Base-by-base conservation (phyloP, 2,888 invertebrate species). In the Melipona bicolor region DNA sequence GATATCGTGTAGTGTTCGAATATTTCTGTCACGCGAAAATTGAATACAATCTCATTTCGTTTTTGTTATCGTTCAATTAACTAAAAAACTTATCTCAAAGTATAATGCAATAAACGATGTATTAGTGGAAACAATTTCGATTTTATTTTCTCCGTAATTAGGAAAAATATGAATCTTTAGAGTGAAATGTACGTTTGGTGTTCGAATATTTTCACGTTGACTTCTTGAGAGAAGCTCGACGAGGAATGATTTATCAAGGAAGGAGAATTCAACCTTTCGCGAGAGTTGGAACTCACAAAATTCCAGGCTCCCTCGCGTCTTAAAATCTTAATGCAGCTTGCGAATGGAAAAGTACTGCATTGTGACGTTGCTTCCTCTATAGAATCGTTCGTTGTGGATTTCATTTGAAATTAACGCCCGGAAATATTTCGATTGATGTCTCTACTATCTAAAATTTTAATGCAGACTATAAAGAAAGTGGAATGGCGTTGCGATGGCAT, bases 181-280 rank as follows among this genome's bases (percentile, higher is more conserved):
- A 43, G 43, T 9, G 43, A 11, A 43, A 43, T 43, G 43, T 43
- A 43, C 43, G 43, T 43, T 43, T 9, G 11, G 11, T 11, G 43
- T 43, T 9, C 43, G 43, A 11, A 43, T 43, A 43, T 43, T 43
- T 43, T 43, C 9, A 49, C 62, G 52, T 70, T 19, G 54, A 24
- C 19, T 43, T 49, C 49, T 54, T 36, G 68, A 13, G 17, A 32
- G 62, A 43, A 27, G n/a, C 24, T 19, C 21, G 36, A 13, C 21
- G 19, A 27, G 21, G 11, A 17, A 64, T 56, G 56, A 83, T 76
- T 80, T 83, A 83, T 59, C 2, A n/a, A 17, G 13, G 43, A 1
- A 54, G 13, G 56, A 62, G 76, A 64, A 78, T 59, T 56, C 56
- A 5, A 43, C 5, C 59, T 64, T 65, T 69, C 54, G 1, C 21